Evolutionary conservation across 2,888 invertebrate species (phyloP).

Genomic region (Pachydiplax longipennis): DNA sequence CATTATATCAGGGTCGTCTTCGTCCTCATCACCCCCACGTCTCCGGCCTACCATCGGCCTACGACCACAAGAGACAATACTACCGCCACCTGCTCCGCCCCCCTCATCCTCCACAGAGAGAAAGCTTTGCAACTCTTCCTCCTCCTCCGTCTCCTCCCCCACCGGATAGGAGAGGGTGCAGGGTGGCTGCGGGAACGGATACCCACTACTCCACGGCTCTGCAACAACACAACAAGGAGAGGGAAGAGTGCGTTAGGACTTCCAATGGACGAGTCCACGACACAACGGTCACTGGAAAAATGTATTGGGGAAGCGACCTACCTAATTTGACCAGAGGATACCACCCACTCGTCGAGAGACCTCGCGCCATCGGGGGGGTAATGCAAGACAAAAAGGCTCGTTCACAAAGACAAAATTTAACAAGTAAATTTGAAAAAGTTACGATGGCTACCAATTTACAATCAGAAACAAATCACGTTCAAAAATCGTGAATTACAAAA

Average conservation of each 20-base stretch:
- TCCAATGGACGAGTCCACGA: slow-evolving; percentile 45
- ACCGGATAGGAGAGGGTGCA: slow-evolving; percentile 44
- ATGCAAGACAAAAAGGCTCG: slow-evolving; percentile 37
- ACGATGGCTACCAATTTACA: not conserved
- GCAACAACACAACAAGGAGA: slow-evolving; percentile 45
- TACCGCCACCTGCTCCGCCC: slow-evolving; percentile 43
- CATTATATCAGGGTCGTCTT: slow-evolving; percentile 34
- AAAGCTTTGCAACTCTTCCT: slow-evolving; percentile 45
- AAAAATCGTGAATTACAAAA: not conserved
- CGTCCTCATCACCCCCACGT: slow-evolving; percentile 26
- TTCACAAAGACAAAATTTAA: slow-evolving; percentile 1
- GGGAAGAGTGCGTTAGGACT: slow-evolving; percentile 44
- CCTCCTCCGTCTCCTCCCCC: slow-evolving; percentile 44
- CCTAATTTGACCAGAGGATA: slow-evolving; percentile 20
- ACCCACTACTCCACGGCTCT: slow-evolving; percentile 45
- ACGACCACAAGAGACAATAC: slow-evolving; percentile 36
- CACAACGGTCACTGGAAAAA: slow-evolving; percentile 36
- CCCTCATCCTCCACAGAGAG: slow-evolving; percentile 44
- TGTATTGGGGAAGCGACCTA: slow-evolving; percentile 4
- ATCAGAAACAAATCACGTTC: not conserved
- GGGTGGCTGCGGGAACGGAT: slow-evolving; percentile 45
- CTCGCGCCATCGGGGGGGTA: slow-evolving; percentile 24
- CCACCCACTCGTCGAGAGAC: slow-evolving; percentile 24
- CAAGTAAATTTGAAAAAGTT: not conserved
- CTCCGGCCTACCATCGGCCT: slow-evolving; percentile 43